Conservation (phyloP, 2,797 vertebrate genomes). For the Melopsittacus undulatus region DNA sequence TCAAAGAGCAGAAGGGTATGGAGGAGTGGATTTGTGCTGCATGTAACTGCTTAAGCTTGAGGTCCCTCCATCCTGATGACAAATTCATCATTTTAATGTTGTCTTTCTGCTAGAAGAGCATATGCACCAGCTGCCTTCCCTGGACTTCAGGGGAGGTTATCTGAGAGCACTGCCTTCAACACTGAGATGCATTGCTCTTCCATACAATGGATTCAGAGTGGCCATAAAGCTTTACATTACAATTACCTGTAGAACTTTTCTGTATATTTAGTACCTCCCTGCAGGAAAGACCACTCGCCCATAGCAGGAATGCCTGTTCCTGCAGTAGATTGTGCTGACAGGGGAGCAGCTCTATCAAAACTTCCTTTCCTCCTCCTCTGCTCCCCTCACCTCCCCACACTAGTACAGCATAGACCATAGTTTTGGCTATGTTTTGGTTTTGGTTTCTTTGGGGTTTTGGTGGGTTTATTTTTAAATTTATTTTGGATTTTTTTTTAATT, state of each 20-base stretch:
- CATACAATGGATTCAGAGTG: not conserved
- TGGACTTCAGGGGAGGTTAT: not conserved
- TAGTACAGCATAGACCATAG: not conserved
- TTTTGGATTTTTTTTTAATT: not conserved
- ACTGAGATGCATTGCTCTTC: not conserved
- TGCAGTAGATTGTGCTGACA: not conserved
- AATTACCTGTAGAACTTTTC: not conserved
- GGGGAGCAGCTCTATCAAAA: not conserved
- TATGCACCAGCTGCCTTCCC: not conserved
- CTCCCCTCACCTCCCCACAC: not conserved
- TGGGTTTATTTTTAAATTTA: not conserved
- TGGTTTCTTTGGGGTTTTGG: not conserved
- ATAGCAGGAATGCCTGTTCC: not conserved
- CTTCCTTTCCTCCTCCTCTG: not conserved
- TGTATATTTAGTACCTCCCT: not conserved
- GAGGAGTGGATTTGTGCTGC: not conserved
- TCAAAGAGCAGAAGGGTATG: not conserved
- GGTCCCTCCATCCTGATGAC: not conserved
- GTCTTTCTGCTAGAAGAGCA: not conserved
- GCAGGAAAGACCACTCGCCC: not conserved
- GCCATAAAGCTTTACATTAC: not conserved
- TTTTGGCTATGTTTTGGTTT: not conserved
- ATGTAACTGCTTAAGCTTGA: not conserved
- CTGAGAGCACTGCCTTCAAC: not conserved
- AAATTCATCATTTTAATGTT: not conserved